Base-by-base conservation (phyloP, 2,888 invertebrate genomes). In the Harpagoxenus sublaevis region DNA sequence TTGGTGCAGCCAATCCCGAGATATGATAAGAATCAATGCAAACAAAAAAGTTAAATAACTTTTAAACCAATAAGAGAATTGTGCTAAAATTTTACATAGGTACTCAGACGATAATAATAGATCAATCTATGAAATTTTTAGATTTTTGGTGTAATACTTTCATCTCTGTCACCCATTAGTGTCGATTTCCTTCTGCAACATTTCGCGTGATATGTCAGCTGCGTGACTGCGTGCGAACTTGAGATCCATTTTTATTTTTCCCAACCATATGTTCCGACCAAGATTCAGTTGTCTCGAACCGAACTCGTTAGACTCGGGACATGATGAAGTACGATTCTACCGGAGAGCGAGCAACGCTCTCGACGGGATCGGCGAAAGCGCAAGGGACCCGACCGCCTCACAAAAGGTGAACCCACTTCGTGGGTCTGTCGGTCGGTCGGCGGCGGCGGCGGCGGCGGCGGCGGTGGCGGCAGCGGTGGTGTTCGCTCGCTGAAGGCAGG, bases 401-500 rank as follows among this genome's bases (percentile, higher is more conserved):
- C 90, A 90, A 89, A 91, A 92, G 90, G 88, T 88, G 89, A 89
- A 70, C 86, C 86, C 86, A 78, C 87, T 84, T 86, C 81, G 90
- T 89, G 88, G 89, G 81, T 89, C 88, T 86, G 87, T 73, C 83
- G 84, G 86, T 84, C 71, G 71, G 71, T 53, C 73, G 73, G 57
- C 10, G 42, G 57, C 65, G 78, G 42, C n/a, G 77, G 83, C 81
- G 85, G 86, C 83, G 39, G 39, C 8, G 78, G 42, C n/a, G 77
- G 83, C 81, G 85, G 86, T 82, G 39, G 39, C 8, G 63, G 48
- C 23, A 35, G 62, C 48, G n/a, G 53, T 18, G 68, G 31, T n/a
- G 81, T 85, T 83, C 84, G 84, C 88, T 86, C 89, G 88, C 87
- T 84, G 89, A 90, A 92, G 91, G 90, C 90, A 91, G 91, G 92